Conservation (phyloP, 2,797 vertebrate genomes). For the Chaetodon trifasciatus region DNA sequence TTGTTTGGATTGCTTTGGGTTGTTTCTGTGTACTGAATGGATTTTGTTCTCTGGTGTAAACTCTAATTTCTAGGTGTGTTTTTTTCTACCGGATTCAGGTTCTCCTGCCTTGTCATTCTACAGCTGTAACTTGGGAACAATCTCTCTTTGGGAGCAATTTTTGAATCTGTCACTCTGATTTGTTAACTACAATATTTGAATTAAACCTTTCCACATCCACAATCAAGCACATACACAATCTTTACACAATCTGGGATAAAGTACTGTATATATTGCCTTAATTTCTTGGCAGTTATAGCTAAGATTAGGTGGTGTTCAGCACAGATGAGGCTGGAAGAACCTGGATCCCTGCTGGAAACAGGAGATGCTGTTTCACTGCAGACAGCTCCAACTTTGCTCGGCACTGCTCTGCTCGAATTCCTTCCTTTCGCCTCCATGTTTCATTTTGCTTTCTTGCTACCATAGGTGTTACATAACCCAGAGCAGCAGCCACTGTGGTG, state of each 20-base stretch:
- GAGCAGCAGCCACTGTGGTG: constrained; percentile 64
- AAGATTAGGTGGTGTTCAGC: constrained; percentile 40
- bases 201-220: constrained; percentile 10
- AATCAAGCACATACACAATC: constrained; percentile 12
- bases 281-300: constrained; percentile 33
- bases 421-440: constrained; percentile 82
- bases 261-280: background rate
- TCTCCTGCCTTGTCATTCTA: constrained; percentile 86
- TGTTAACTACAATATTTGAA: constrained; percentile 1
- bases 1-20: constrained; percentile 91
- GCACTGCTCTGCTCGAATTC: constrained; percentile 82
- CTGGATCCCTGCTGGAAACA: constrained; percentile 89
- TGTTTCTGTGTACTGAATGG: constrained; percentile 90
- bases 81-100: constrained; percentile 91
- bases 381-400: constrained; percentile 83
- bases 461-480: constrained; percentile 73
- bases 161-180: constrained; percentile 24
- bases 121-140: constrained; percentile 35
- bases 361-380: constrained; percentile 86
- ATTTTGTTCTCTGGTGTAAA: constrained; percentile 90
- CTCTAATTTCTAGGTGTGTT: constrained; percentile 90
- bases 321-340: constrained; percentile 82
- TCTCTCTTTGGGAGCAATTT: constrained; percentile 13
- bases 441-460: constrained; percentile 79
- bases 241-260: constrained; percentile 5